Base-by-base conservation (phyloP, 2,888 invertebrate species). In the Thelaira solivaga region DNA sequence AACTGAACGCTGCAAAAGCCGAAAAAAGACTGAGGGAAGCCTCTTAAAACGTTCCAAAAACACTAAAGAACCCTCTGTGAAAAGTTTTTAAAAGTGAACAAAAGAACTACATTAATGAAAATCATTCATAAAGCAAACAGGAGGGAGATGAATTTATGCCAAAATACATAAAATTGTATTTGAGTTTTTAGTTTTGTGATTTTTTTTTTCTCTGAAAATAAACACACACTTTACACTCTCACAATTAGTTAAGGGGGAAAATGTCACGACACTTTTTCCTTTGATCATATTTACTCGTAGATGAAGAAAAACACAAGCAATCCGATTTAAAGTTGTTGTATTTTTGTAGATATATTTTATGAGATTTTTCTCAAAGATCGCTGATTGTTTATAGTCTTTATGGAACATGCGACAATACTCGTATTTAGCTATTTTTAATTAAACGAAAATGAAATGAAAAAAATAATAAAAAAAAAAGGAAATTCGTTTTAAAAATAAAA, bases 341-440 rank as follows among this genome's bases (percentile, higher is more conserved):
- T 61, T 24, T 57, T 31, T 51, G 13, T n/a, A 39, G n/a, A 11
- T 8, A 20, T n/a, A 39, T 62, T 74, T 61, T 61, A 61, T 61
- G 61, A 65, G 45, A 41, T 49, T 45, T 62, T 62, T 69, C 76
- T 76, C 41, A 78, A 76, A 71, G 80, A 80, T 74, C 69, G 53
- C n/a, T 29, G 47, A 71, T 78, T 78, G 69, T 79, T 80, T 81
- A 73, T 77, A n/a, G 62, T 67, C 36, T 45, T 62, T 45, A 36
- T 45, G 45, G 62, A 62, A 55, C 74, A 81, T 80, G 80, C 79
- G 81, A 81, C 81, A 82, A 72, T 65, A n/a, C n/a, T n/a, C n/a
- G n/a, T n/a, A 55, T 72, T 39, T 29, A 53, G 68, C 78, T 82
- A 82, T 82, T 80, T 81, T 80, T 81, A 79, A 2, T 65, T 51